phyloP scores from a whole-genome alignment of 2,113 vertebrate species.

The Apeltes quadracus region DNA sequence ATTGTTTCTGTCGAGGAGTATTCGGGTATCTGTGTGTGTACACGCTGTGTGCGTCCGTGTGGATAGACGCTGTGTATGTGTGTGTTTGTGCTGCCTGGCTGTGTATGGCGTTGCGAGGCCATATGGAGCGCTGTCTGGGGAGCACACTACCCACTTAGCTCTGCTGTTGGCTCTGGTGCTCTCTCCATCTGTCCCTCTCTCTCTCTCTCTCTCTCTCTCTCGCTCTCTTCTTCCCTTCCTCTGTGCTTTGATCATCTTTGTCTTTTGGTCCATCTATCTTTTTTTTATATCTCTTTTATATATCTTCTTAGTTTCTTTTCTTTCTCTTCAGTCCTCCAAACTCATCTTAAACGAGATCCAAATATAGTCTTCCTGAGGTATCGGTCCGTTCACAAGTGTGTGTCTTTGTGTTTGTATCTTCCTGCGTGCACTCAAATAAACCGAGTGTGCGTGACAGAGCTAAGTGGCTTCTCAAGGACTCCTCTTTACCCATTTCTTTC shows the following conservation, averaged over 20 bases:
- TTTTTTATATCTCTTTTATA: too few relatives aligned
- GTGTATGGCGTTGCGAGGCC: constrained; percentile 75
- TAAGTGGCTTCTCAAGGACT: constrained; percentile 16
- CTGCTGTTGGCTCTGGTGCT: constrained; percentile 76
- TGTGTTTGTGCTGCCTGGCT: constrained; percentile 62
- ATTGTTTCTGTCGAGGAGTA: constrained; percentile 46
- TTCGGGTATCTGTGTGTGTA: constrained; percentile 34
- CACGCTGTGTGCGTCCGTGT: constrained; percentile 30
- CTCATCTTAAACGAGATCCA: constrained; percentile 14
- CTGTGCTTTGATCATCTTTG: constrained; percentile 23
- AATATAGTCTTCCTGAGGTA: constrained; percentile 26
- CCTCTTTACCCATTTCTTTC: constrained; percentile 6
- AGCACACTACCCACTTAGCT: constrained; percentile 81
- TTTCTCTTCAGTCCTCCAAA: constrained; percentile 5
- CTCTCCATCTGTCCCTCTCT: constrained; percentile 75
- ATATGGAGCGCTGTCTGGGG: constrained; percentile 82
- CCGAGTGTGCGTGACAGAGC: constrained; percentile 13
- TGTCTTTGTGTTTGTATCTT: constrained; percentile 11
- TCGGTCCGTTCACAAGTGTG: constrained; percentile 37
- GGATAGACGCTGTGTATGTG: constrained; percentile 51
- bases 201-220: constrained; percentile 66
- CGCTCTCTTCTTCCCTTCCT: constrained; percentile 20
- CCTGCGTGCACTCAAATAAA: neutral
- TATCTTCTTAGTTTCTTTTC: neutral
- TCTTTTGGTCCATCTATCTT: constrained; percentile 22